A percentile compares a stretch with the other conserved stretches of the same genome.
These are phyloP conservation scores for Geococcyx californianus DNA, from an alignment of 2,113 vertebrate genomes.

Conservation along the genomic window DNA sequence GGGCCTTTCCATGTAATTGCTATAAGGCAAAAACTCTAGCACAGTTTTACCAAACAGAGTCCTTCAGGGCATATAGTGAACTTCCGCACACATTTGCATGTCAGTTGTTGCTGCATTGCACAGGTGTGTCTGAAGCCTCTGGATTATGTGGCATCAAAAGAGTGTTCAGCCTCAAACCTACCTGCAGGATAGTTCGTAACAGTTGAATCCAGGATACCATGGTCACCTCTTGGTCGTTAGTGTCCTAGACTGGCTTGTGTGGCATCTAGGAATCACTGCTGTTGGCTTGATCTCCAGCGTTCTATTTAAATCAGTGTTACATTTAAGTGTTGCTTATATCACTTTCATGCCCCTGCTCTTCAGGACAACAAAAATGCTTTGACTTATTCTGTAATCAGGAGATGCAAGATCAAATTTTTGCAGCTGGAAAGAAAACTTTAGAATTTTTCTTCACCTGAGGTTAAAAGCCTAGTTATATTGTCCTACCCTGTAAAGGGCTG, in stretches of 20 bases:
- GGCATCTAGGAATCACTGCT: not conserved
- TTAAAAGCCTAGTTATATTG: constrained; percentile 39
- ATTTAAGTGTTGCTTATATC: not conserved
- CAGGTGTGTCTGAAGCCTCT: not conserved
- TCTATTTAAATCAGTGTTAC: not conserved
- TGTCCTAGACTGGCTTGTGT: not conserved
- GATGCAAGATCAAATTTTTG: not conserved
- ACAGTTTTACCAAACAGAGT: not conserved
- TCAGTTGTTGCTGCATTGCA: not conserved
- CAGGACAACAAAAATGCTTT: not conserved
- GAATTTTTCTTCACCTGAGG: not conserved
- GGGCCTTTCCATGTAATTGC: not conserved
- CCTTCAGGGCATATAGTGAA: not conserved
- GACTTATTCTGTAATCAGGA: not conserved
- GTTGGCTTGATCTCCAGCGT: not conserved
- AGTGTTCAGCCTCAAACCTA: not conserved
- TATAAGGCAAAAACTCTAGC: not conserved
- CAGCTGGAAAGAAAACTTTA: not conserved
- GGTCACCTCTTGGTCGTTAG: not conserved
- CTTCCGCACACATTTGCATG: not conserved
- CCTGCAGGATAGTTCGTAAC: not conserved
- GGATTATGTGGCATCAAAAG: not conserved
- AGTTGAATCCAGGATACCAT: not conserved
- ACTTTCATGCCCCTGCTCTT: not conserved
- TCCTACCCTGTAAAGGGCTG: not conserved